Percentiles rank a stretch among this genome's conserved stretches.
phyloP scores from a whole-genome alignment of 1,140 invertebrate genomes.

The Oedothorax gibbosus region DNA sequence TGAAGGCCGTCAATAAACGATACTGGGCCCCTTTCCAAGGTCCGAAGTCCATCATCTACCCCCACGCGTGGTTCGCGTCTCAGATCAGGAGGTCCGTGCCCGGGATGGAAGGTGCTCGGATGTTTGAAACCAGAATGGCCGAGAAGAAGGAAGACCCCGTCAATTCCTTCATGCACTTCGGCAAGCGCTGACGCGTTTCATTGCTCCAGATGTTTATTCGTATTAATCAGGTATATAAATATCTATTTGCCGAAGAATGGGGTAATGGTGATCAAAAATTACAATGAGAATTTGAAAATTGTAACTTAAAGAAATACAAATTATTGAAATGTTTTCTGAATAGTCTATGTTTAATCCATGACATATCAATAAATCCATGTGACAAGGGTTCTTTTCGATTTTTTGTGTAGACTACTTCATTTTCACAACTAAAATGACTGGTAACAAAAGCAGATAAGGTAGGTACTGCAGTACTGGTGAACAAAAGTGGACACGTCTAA shows the following conservation, averaged over 20 bases:
- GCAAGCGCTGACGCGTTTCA: conserved; percentile 41
- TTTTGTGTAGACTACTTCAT: no score
- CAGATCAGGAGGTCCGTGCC: conserved; percentile 46
- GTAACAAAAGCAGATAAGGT: no score
- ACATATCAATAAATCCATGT: conserved; percentile 57
- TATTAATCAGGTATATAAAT: conserved; percentile 35
- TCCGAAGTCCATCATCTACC: conserved; percentile 53
- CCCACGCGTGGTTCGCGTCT: conserved; percentile 52
- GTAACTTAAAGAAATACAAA: background rate
- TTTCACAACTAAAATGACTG: no score
- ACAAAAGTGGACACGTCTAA: no score
- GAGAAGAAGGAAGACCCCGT: conserved; percentile 56
- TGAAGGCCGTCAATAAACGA: conserved; percentile 22
- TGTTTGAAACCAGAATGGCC: conserved; percentile 25
- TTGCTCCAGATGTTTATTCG: conserved; percentile 19
- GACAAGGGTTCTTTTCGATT: conserved; percentile 6
- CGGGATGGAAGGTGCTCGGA: background rate
- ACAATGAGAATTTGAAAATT: background rate
- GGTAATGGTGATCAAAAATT: conserved; percentile 7
- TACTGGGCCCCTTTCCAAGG: conserved; percentile 53
- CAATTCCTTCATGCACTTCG: conserved; percentile 58
- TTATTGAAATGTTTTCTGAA: conserved; percentile 31
- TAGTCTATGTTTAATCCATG: conserved; percentile 48
- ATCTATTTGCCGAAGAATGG: conserved; percentile 19
- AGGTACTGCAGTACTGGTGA: no score